Evolutionary conservation across 2,113 vertebrate species (phyloP).

Genomic region (Perccottus glenii): DNA sequence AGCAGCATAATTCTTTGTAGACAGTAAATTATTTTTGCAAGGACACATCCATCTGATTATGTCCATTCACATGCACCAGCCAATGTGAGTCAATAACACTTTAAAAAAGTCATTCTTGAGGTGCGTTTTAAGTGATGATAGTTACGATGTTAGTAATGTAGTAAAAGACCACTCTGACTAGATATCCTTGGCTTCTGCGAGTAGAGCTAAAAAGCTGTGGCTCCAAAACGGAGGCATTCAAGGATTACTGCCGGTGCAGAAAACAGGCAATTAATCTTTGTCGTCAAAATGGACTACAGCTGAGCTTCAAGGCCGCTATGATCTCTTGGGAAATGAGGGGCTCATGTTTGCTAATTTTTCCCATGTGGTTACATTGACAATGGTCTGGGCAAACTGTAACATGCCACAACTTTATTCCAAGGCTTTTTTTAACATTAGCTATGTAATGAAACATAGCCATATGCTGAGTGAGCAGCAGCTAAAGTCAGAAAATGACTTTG

Average conservation of each 20-base stretch:
- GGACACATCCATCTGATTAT: constrained; percentile 33
- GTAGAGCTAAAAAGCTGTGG: constrained; percentile 55
- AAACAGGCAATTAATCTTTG: constrained; percentile 81
- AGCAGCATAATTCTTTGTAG: too few species aligned
- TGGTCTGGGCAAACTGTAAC: constrained; percentile 7
- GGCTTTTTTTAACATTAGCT: too few species aligned
- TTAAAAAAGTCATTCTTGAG: constrained; percentile 44
- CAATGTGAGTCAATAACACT: constrained; percentile 31
- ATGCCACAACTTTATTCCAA: too few species aligned
- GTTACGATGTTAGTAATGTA: constrained; percentile 49
- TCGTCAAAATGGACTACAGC: constrained; percentile 70
- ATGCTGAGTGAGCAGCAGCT: too few species aligned
- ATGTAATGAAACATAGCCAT: too few species aligned
- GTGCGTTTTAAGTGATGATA: constrained; percentile 60
- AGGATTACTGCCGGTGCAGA: constrained; percentile 79
- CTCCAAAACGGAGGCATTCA: constrained; percentile 68
- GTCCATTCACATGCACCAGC: constrained; percentile 12
- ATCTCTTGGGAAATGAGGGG: constrained; percentile 69
- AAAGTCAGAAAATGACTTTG: too few species aligned
- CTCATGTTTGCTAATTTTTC: constrained; percentile 69
- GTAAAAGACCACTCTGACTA: constrained; percentile 42
- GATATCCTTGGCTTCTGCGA: constrained; percentile 36
- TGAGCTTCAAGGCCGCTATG: constrained; percentile 71
- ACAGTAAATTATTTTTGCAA: too few species aligned
- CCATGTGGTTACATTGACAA: constrained; percentile 26